phyloP scores from a whole-genome alignment of 2,113 vertebrate genomes.

The Edolisoma coerulescens region DNA sequence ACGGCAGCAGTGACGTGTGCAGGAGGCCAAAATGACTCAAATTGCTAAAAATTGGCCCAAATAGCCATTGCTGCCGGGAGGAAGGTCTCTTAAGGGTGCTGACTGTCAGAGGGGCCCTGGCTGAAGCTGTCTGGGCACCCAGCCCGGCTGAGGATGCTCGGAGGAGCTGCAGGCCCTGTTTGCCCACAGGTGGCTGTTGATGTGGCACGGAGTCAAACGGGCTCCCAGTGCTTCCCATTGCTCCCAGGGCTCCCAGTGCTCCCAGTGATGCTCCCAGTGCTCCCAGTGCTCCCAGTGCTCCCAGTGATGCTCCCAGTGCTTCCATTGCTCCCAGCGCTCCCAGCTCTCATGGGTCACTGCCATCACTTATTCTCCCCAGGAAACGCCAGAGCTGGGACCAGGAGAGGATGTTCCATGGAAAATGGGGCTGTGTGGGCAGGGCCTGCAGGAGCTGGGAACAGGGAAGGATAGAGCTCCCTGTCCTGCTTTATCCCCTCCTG shows the following conservation, averaged over 20 bases:
- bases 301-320: too few species aligned
- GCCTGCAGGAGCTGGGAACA: neutral
- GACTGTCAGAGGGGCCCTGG: neutral
- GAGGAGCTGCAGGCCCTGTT: rapidly evolving
- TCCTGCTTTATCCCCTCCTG: neutral
- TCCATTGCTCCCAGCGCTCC: too few species aligned
- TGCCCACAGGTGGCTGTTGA: rapidly evolving
- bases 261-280: too few species aligned
- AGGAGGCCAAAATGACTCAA: neutral
- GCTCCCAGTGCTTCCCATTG: neutral
- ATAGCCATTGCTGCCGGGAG: neutral
- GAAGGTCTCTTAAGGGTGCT: neutral
- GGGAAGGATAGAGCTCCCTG: neutral
- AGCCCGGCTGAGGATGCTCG: neutral
- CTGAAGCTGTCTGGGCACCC: neutral
- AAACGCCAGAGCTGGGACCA: rapidly evolving
- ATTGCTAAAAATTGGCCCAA: neutral
- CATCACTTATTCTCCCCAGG: rapidly evolving
- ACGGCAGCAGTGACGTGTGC: neutral
- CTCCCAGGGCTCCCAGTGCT: neutral
- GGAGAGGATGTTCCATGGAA: neutral
- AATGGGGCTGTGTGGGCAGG: neutral
- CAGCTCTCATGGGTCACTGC: neutral
- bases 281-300: too few species aligned
- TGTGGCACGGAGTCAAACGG: rapidly evolving